Evolutionary conservation across 2,113 vertebrate species (phyloP).

Genomic region (Perca fluviatilis): DNA sequence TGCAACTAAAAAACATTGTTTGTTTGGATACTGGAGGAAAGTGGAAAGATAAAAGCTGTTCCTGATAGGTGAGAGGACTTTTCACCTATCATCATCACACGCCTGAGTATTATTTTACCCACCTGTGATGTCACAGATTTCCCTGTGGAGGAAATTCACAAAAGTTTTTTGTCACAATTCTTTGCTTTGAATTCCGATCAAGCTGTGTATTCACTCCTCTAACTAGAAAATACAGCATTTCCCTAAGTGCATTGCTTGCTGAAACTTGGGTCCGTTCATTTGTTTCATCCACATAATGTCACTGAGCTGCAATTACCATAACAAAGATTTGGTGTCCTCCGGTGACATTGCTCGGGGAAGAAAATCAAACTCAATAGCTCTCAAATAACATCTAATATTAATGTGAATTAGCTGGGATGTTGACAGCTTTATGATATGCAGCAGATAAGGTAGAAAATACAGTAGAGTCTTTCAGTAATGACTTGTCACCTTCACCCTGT

Average conservation of each 20-base stretch:
- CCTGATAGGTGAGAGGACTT: conserved; percentile 1
- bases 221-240: conserved; percentile 56
- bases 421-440: conserved; percentile 71
- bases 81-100: conserved; percentile 16
- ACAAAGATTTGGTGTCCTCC: conserved; percentile 76
- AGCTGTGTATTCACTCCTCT: conserved; percentile 37
- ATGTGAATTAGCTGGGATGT: conserved; percentile 55
- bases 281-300: conserved; percentile 78
- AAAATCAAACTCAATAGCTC: conserved; percentile 68
- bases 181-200: conserved; percentile 58
- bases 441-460: conserved; percentile 50
- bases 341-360: conserved; percentile 67
- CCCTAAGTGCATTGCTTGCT: conserved; percentile 53
- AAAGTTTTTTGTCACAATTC: conserved; percentile 8
- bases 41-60: conserved; percentile 9
- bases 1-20: conserved; percentile 20
- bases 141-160: conserved; percentile 27
- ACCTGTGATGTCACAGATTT: conserved; percentile 33
- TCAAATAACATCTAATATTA: conserved; percentile 74
- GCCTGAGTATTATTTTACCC: conserved; percentile 5
- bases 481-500: conserved; percentile 18
- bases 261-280: conserved; percentile 72
- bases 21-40: conserved; percentile 11
- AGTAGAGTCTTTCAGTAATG: conserved; percentile 1
- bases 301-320: conserved; percentile 73